phyloP scores from a whole-genome alignment of 2,888 invertebrate species.

The Strigamia maritima region DNA sequence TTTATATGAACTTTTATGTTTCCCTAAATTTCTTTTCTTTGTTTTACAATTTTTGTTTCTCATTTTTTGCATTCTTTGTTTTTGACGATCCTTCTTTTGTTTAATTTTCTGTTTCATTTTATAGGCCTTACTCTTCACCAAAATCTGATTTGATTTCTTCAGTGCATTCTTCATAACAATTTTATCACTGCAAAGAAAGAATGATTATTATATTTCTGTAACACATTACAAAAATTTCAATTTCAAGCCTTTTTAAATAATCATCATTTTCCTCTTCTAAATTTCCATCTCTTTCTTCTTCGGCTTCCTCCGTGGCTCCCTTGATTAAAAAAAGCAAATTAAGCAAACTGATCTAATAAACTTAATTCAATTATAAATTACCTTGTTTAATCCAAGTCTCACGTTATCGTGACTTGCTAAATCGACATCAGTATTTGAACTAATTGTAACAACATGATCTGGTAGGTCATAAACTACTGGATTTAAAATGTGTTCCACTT shows the following conservation, averaged over 20 bases:
- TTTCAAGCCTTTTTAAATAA: not conserved
- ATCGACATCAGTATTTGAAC: slow-evolving; percentile 38
- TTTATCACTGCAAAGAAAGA: too few relatives aligned
- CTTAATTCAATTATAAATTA: not conserved
- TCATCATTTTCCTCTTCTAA: not conserved
- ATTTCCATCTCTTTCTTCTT: not conserved
- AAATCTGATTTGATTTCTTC: not conserved
- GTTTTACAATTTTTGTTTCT: not conserved
- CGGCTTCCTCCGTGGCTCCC: not conserved
- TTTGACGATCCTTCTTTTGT: not conserved
- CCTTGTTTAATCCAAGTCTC: not conserved
- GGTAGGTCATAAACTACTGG: slow-evolving; percentile 39
- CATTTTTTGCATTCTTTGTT: not conserved
- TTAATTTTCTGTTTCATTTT: not conserved
- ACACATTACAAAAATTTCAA: not conserved
- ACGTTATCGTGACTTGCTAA: slow-evolving; percentile 35
- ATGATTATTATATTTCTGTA: too few relatives aligned
- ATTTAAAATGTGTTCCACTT: slow-evolving; percentile 39
- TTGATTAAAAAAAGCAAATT: not conserved
- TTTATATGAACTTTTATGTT: not conserved
- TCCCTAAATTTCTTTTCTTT: not conserved
- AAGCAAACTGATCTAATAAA: not conserved
- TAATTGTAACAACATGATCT: slow-evolving; percentile 40
- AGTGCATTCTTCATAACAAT: not conserved
- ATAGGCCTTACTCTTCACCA: not conserved